phyloP scores from a whole-genome alignment of 2,888 invertebrate species.

The Matsumyia berberina region DNA sequence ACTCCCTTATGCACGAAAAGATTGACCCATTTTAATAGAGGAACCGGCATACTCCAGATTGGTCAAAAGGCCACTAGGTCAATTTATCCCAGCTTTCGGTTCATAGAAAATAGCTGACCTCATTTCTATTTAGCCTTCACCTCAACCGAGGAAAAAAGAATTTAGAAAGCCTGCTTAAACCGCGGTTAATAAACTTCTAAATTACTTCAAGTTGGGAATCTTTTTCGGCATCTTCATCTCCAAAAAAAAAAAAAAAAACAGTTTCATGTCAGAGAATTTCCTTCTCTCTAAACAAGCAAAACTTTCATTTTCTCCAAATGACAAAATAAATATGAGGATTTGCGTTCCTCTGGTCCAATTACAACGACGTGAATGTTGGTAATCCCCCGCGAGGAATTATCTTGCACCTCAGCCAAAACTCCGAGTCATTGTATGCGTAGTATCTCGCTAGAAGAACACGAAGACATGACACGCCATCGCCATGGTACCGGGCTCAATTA shows the following conservation, averaged over 20 bases:
- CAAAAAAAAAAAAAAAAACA: neutral
- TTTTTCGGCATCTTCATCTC: constrained; percentile 11
- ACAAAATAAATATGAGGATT: constrained; percentile 69
- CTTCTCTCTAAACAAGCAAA: neutral
- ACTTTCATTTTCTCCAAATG: constrained; percentile 73
- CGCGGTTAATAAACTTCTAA: constrained; percentile 17
- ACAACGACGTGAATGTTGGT: constrained; percentile 31
- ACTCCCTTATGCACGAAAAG: too few species aligned
- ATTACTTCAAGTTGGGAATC: constrained; percentile 9
- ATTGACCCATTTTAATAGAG: too few species aligned
- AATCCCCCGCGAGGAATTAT: constrained; percentile 6
- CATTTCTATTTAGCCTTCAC: constrained; percentile 1
- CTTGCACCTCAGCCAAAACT: constrained; percentile 33
- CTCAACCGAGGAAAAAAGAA: neutral
- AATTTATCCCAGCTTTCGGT: neutral
- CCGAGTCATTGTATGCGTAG: constrained; percentile 39
- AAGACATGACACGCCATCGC: constrained; percentile 64
- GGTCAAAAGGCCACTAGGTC: neutral
- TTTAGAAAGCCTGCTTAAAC: constrained; percentile 7
- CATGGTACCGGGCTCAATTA: constrained; percentile 52
- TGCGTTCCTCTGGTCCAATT: constrained; percentile 34
- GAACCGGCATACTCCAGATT: too few species aligned
- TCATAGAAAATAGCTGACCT: neutral
- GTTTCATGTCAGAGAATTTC: constrained; percentile 21
- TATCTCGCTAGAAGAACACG: constrained; percentile 31